Percentiles rank a stretch among this genome's conserved stretches.
Evolutionary conservation across 1,140 invertebrate genomes (phyloP).

Genomic region (Drepana arcuata): DNA sequence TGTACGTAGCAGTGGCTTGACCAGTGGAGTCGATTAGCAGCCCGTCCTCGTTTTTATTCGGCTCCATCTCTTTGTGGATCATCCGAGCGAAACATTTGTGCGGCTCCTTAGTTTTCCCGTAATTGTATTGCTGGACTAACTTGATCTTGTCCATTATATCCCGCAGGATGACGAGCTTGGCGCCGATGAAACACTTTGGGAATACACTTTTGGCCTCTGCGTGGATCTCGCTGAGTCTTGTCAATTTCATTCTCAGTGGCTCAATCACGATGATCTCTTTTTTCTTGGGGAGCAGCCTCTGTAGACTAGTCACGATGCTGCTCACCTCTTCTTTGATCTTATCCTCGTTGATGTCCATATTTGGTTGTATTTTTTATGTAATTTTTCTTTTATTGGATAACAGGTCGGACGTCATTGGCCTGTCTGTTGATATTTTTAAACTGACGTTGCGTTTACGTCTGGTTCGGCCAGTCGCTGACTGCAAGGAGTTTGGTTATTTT

Average conservation of each 20-base stretch:
- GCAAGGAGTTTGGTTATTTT: slow-evolving; percentile 46
- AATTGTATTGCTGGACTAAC: slow-evolving; percentile 53
- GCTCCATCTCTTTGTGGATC: slow-evolving; percentile 47
- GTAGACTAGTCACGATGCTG: slow-evolving; percentile 40
- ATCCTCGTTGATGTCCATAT: slow-evolving; percentile 55
- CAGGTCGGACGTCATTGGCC: slow-evolving; percentile 51
- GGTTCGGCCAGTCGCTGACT: slow-evolving; percentile 37
- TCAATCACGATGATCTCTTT: slow-evolving; percentile 41
- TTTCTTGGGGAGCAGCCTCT: slow-evolving; percentile 49
- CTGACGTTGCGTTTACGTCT: slow-evolving; percentile 17
- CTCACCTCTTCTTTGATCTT: slow-evolving; percentile 48
- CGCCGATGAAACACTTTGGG: slow-evolving; percentile 52
- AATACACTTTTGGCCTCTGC: slow-evolving; percentile 53
- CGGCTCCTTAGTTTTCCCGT: slow-evolving; percentile 38
- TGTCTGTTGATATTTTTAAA: slow-evolving; percentile 44
- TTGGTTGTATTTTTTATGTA: slow-evolving; percentile 23
- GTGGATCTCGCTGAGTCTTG: slow-evolving; percentile 44
- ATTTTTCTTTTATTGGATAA: slow-evolving; percentile 33
- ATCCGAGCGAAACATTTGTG: slow-evolving; percentile 41
- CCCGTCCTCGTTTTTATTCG: slow-evolving; percentile 40
- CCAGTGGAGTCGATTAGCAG: slow-evolving; percentile 43
- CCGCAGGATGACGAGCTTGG: slow-evolving; percentile 42
- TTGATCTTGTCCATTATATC: slow-evolving; percentile 52
- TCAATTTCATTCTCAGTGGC: slow-evolving; percentile 26
- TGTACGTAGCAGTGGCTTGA: slow-evolving; percentile 49